Conservation (phyloP, 2,888 invertebrate species). For the Clostera curtula region DNA sequence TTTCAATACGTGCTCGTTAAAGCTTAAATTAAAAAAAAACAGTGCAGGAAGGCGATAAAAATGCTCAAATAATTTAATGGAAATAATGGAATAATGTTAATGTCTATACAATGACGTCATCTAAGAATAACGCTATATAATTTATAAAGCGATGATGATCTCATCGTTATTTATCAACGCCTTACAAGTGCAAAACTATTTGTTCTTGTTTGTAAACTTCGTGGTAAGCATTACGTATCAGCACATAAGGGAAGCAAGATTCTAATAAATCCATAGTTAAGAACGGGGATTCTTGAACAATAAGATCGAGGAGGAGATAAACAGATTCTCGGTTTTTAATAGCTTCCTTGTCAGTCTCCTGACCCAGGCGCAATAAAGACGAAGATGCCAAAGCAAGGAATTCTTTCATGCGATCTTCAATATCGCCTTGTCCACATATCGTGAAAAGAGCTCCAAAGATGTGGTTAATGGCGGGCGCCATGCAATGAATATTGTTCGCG, state of each 20-base stretch:
- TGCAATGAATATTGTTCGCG: constrained; percentile 99
- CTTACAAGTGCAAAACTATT: constrained; percentile 66
- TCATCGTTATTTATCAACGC: constrained; percentile 15
- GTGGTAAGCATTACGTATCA: constrained; percentile 98
- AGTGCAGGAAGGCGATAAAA: too few relatives aligned
- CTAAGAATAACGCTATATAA: constrained; percentile 9
- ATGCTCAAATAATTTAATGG: constrained; percentile 15
- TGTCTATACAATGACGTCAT: constrained; percentile 16
- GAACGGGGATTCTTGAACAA: constrained; percentile 98
- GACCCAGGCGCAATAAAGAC: constrained; percentile 93
- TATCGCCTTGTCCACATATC: constrained; percentile 96
- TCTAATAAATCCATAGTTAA: constrained; percentile 98
- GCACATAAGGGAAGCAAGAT: constrained; percentile 98
- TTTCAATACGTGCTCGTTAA: too few relatives aligned
- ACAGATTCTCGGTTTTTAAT: constrained; percentile 97
- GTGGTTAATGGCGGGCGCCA: constrained; percentile 96
- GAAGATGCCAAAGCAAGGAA: constrained; percentile 95
- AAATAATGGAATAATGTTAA: constrained; percentile 28
- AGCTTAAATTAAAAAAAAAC: too few relatives aligned
- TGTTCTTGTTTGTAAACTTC: constrained; percentile 95
- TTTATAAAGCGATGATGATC: too few relatives aligned
- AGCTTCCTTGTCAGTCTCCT: constrained; percentile 95
- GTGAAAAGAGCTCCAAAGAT: constrained; percentile 98
- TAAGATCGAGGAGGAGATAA: constrained; percentile 96
- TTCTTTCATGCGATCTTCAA: constrained; percentile 98